These are phyloP conservation scores for Gallinago stenura DNA, from an alignment of 2,797 vertebrate species.

Conservation along the genomic window DNA sequence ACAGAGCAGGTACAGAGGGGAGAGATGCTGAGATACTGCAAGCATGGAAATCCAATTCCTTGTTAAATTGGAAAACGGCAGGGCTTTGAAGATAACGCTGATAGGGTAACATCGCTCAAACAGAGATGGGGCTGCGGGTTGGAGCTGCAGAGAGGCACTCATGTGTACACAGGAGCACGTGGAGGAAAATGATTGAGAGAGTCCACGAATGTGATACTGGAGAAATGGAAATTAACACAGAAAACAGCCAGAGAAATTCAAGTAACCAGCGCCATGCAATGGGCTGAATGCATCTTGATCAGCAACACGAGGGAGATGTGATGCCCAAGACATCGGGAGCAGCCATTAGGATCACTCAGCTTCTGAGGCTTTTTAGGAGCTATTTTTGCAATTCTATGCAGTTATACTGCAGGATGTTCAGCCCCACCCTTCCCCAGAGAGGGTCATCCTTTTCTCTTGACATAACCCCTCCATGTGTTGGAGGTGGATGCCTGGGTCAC, in stretches of 20 bases:
- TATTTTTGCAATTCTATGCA: neutral
- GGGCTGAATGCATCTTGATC: neutral
- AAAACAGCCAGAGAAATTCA: neutral
- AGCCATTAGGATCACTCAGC: neutral
- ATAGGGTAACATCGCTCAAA: neutral
- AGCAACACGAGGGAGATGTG: fast-evolving
- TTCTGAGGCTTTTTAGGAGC: neutral
- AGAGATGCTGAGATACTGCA: neutral
- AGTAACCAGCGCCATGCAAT: neutral
- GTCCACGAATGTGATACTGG: neutral
- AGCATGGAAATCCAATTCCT: neutral
- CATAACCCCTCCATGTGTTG: neutral
- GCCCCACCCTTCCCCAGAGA: neutral
- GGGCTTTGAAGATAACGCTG: neutral
- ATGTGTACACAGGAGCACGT: fast-evolving
- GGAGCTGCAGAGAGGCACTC: neutral
- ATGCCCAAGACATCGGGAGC: fast-evolving
- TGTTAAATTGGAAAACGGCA: neutral
- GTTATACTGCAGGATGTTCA: neutral
- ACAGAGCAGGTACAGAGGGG: neutral
- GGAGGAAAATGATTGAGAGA: neutral
- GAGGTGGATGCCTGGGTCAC: neutral
- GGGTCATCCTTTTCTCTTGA: neutral
- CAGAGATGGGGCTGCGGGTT: neutral
- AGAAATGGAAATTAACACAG: neutral